These are phyloP conservation scores for Nemotelus pantherinus DNA, from an alignment of 2,888 invertebrate species.

Conservation along the genomic window DNA sequence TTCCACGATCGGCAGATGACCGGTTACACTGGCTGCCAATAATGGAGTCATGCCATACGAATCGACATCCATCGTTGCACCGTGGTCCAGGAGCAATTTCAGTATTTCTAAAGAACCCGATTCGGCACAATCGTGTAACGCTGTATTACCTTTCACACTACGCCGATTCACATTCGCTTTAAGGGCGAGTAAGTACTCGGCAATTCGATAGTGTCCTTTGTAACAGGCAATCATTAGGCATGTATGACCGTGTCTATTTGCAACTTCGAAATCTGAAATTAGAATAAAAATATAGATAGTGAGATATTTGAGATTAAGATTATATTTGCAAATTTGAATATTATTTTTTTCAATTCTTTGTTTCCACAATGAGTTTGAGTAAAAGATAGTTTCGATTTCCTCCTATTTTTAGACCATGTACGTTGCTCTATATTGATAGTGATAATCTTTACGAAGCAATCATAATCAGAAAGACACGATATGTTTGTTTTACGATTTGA, in stretches of 20 bases:
- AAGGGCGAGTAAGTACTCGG: conserved; percentile 84
- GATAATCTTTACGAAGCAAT: too few species aligned
- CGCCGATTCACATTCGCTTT: conserved; percentile 94
- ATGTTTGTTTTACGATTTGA: too few species aligned
- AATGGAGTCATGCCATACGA: conserved; percentile 97
- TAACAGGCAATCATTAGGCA: conserved; percentile 98
- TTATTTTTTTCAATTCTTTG: background rate
- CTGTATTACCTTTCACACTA: conserved; percentile 90
- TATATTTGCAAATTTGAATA: background rate
- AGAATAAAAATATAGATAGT: conserved; percentile 25
- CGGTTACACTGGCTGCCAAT: conserved; percentile 91
- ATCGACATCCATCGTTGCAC: conserved; percentile 93
- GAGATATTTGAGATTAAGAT: too few species aligned
- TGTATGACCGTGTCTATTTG: conserved; percentile 95
- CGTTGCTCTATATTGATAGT: too few species aligned
- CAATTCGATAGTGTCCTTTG: conserved; percentile 92
- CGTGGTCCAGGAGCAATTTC: conserved; percentile 85
- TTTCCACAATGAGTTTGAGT: background rate
- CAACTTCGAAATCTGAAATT: conserved; percentile 88
- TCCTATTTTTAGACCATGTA: too few species aligned
- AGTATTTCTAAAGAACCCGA: conserved; percentile 93
- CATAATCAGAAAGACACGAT: too few species aligned
- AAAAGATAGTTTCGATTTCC: too few species aligned
- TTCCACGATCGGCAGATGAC: conserved; percentile 92
- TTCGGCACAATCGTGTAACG: conserved; percentile 97